Evolutionary conservation across 2,888 invertebrate genomes (phyloP).

Genomic region (Caenorhabditis becei): DNA sequence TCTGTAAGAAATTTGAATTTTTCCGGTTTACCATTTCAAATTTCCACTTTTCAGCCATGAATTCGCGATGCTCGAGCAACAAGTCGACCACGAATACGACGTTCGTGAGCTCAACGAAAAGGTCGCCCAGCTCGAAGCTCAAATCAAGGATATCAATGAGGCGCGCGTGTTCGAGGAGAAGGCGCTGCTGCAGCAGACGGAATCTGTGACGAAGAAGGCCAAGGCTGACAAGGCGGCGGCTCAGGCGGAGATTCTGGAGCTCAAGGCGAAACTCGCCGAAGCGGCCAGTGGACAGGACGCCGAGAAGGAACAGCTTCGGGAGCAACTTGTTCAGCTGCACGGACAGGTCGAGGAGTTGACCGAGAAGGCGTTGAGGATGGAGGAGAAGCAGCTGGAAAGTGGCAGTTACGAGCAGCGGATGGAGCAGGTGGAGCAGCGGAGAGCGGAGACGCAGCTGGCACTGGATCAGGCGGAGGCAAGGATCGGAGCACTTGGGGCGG

Average conservation of each 20-base stretch:
- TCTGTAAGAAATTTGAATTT: slow-evolving; percentile 24
- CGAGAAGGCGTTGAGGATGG: slow-evolving; percentile 13
- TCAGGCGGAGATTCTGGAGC: slow-evolving; percentile 7
- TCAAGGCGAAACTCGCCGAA: neutral
- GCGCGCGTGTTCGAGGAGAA: slow-evolving; percentile 39
- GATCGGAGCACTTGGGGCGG: neutral
- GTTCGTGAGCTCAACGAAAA: slow-evolving; percentile 5
- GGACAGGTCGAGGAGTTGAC: slow-evolving; percentile 22
- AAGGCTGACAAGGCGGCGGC: slow-evolving; percentile 27
- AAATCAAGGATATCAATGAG: slow-evolving; percentile 26
- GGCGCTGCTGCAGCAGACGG: slow-evolving; percentile 37
- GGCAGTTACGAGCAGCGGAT: neutral
- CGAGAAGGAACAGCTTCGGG: slow-evolving; percentile 10
- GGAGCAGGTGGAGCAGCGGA: neutral
- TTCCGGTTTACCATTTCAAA: neutral
- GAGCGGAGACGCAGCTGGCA: neutral
- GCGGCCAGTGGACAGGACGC: too few species aligned
- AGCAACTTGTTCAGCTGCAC: slow-evolving; percentile 10
- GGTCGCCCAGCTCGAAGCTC: neutral
- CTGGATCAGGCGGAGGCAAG: too few species aligned
- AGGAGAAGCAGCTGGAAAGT: slow-evolving; percentile 3
- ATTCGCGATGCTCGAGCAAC: slow-evolving; percentile 37
- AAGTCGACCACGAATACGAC: slow-evolving; percentile 18
- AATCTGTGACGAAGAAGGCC: slow-evolving; percentile 27
- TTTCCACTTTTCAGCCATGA: slow-evolving; percentile 21